Conservation (phyloP, 2,888 invertebrate species). For the Patella depressa region DNA sequence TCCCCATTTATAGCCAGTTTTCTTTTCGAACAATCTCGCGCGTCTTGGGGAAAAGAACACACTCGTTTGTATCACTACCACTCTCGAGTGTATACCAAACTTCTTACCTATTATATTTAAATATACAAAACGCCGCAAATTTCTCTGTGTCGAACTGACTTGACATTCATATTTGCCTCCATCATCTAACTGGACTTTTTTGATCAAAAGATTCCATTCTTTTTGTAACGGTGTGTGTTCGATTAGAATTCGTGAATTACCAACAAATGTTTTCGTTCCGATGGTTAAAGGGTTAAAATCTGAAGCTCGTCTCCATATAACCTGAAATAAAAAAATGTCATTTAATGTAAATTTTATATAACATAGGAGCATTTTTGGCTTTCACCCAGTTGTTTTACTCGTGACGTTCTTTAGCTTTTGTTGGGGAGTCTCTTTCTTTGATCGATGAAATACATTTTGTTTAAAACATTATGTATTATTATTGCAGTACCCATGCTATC, state of each 20-base stretch:
- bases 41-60: too few relatives aligned
- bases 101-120: conserved; percentile 53
- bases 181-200: conserved; percentile 49
- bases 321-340: conserved; percentile 35
- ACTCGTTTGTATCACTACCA: too few relatives aligned
- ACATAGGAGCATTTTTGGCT: too few relatives aligned
- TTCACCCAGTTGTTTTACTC: too few relatives aligned
- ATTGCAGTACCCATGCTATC: too few relatives aligned
- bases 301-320: conserved; percentile 50
- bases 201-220: conserved; percentile 54
- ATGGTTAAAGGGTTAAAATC: conserved; percentile 54
- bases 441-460: too few relatives aligned
- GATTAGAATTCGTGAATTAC: conserved; percentile 46
- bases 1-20: too few relatives aligned
- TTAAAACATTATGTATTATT: too few relatives aligned
- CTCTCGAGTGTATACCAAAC: too few relatives aligned
- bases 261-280: conserved; percentile 49
- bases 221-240: conserved; percentile 44
- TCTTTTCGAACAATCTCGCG: too few relatives aligned
- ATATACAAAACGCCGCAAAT: conserved; percentile 49
- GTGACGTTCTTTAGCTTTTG: too few relatives aligned
- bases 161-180: conserved; percentile 58
- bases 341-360: background rate
- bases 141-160: conserved; percentile 49
- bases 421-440: too few relatives aligned